Base-by-base conservation (phyloP, 2,888 invertebrate species). In the Baronia brevicornis region DNA sequence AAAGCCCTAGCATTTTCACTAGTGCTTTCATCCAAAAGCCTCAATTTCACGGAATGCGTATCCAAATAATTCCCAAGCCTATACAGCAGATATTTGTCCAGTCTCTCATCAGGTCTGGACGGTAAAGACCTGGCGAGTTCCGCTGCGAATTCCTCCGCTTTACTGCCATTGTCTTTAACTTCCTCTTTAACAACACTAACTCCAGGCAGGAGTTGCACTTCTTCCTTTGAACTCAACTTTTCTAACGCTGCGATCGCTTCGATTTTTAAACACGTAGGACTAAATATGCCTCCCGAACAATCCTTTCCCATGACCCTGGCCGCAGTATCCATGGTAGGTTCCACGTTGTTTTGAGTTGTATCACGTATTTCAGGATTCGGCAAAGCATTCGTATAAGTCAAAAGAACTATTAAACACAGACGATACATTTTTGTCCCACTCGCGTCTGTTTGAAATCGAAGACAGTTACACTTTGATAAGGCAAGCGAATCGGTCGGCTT, bases 71-170 rank as follows among this genome's bases (percentile, higher is more conserved):
- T 88, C 8, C 90, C 89, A 28, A 94, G 73, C 57, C 90, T 90
- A 50, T 89, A 90, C 44, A 92, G 54, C 15, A 94, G 78, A 50
- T 90, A 92, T 21, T 91, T 92, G 58, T 94, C 93, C 28, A 94
- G 66, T 15, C 92, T 86, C 28, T 90, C 91, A 51, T 91, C 91
- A 5, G 91, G 89, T 56, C 92, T 92, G 24, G 90, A 89, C 0
- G 92, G 92, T 54, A 91, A 89, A 24, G 90, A 89, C 38, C 91
- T 86, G 0, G 93, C 92, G 2, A 93, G 67, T 58, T 93, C 92
- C 48, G 77, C 87, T 0, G 91, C 89, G 43, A 92, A 90, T 21
- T 92, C 86, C 43, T 92, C 91, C 2, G 90, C 85, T 26, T 89
- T 88, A 13, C 88, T 82, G 7, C 85, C 87, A 37, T 78, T 84